phyloP scores from a whole-genome alignment of 1,140 invertebrate genomes.

The Scaptodrosophila lebanonensis region DNA sequence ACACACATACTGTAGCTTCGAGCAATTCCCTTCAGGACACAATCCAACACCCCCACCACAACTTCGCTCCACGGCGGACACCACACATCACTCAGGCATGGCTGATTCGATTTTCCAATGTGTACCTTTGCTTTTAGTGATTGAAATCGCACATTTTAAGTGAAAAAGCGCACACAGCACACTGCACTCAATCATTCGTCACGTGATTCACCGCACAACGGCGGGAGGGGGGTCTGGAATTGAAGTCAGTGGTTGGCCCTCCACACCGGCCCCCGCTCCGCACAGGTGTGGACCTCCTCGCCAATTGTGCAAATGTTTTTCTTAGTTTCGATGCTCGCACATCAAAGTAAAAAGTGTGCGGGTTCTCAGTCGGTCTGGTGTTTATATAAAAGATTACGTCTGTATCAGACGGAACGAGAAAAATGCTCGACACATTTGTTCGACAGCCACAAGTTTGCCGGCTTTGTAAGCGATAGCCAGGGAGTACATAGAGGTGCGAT shows the following conservation, averaged over 20 bases:
- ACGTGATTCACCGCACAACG: constrained; percentile 44
- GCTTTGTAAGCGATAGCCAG: too few species aligned
- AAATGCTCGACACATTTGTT: too few species aligned
- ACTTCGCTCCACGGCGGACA: not conserved
- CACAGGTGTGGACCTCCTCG: constrained; percentile 8
- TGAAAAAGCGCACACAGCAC: constrained; percentile 67
- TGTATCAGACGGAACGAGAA: constrained; percentile 15
- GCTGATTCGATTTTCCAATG: constrained; percentile 48
- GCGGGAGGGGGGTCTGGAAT: not conserved
- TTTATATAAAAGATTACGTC: constrained; percentile 73
- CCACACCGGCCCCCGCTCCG: too few species aligned
- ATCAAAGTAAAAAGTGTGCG: constrained; percentile 45
- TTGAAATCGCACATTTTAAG: constrained; percentile 74
- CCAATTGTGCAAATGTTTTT: constrained; percentile 50
- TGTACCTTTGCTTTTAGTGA: constrained; percentile 74
- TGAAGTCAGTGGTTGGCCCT: too few species aligned
- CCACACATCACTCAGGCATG: constrained; percentile 36
- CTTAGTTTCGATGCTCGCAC: constrained; percentile 30
- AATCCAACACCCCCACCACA: too few species aligned
- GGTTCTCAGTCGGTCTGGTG: constrained; percentile 23
- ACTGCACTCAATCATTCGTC: constrained; percentile 73
- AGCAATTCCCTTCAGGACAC: too few species aligned
- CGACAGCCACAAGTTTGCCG: too few species aligned
- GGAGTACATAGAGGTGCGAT: too few species aligned
- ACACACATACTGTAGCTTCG: too few species aligned